A percentile compares a stretch with the other conserved stretches of the same genome.
Conservation (phyloP, 2,888 invertebrate species). For the Magallana nippona region DNA sequence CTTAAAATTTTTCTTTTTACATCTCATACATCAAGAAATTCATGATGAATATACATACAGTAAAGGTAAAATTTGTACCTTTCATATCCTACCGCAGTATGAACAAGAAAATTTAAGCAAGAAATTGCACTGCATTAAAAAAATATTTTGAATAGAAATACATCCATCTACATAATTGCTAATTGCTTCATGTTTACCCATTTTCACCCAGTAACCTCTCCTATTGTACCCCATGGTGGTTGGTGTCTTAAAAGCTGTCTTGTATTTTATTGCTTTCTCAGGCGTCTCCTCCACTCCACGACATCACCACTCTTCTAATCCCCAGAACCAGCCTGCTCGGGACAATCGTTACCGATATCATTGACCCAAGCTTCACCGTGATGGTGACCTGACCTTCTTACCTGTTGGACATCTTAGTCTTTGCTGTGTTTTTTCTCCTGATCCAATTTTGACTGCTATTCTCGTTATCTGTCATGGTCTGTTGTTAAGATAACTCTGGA, state of each 20-base stretch:
- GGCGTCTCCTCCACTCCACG: slow-evolving; percentile 64
- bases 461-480: slow-evolving; percentile 2
- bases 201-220: background rate
- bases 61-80: no score
- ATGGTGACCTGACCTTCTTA: slow-evolving; percentile 39
- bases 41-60: no score
- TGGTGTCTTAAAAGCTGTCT: slow-evolving; percentile 30
- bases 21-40: no score
- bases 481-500: background rate
- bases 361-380: slow-evolving; percentile 48
- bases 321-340: slow-evolving; percentile 51
- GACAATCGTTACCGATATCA: slow-evolving; percentile 61
- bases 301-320: slow-evolving; percentile 59
- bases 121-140: no score
- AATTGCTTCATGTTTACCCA: slow-evolving; percentile 2
- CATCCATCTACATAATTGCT: background rate
- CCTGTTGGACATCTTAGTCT: slow-evolving; percentile 44
- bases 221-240: slow-evolving; percentile 20
- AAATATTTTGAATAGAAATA: background rate
- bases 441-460: slow-evolving; percentile 43
- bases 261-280: slow-evolving; percentile 62
- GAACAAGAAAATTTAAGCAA: no score
- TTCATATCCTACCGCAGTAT: no score
- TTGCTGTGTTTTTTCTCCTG: slow-evolving; percentile 36
- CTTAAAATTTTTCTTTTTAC: no score